Conservation (phyloP, 2,888 invertebrate species). For the Osmoderma eremita region DNA sequence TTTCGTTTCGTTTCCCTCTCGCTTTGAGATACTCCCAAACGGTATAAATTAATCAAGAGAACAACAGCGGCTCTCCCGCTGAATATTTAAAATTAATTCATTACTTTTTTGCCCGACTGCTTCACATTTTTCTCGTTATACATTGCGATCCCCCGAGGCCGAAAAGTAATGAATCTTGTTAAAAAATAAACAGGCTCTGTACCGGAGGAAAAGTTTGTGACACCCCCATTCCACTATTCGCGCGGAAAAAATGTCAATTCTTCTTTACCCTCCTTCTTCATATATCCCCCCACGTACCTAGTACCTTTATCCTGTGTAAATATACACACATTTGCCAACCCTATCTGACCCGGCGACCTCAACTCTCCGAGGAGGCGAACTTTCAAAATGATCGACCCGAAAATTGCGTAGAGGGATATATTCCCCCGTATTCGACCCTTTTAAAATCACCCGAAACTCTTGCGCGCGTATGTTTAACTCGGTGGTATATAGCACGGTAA, state of each 20-base stretch:
- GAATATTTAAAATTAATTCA: conserved; percentile 18
- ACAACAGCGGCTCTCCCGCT: background rate
- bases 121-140: background rate
- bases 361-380: background rate
- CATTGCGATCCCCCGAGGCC: background rate
- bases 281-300: background rate
- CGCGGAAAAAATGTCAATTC: background rate
- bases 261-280: background rate
- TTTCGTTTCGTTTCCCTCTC: no score
- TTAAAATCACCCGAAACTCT: no score
- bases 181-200: conserved; percentile 4
- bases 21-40: no score
- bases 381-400: conserved; percentile 26
- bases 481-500: no score
- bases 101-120: background rate
- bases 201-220: background rate
- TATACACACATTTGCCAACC: no score
- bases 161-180: conserved; percentile 14
- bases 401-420: background rate
- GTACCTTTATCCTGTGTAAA: no score
- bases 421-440: no score
- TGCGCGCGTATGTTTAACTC: no score
- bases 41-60: no score
- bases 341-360: background rate
- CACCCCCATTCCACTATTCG: background rate